These are phyloP conservation scores for Temnothorax unifasciatus DNA, from an alignment of 2,888 invertebrate genomes.

Conservation along the genomic window DNA sequence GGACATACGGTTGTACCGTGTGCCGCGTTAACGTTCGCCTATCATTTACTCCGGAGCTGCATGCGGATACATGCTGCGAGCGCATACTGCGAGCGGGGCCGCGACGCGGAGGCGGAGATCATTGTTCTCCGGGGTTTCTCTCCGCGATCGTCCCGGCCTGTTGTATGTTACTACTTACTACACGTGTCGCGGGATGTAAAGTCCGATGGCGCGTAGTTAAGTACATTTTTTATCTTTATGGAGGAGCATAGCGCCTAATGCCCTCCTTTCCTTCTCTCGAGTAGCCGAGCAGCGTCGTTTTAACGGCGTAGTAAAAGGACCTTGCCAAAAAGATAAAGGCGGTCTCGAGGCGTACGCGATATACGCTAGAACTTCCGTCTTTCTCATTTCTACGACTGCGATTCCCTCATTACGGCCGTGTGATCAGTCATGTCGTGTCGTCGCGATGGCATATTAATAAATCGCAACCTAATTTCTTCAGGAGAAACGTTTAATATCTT, in stretches of 20 bases:
- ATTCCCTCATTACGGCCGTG: conserved; percentile 1
- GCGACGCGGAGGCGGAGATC: neutral
- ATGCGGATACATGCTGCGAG: conserved; percentile 20
- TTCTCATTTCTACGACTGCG: neutral
- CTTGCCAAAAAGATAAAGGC: conserved; percentile 71
- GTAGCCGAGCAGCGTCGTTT: conserved; percentile 57
- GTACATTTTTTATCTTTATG: conserved; percentile 71
- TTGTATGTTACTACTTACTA: conserved; percentile 29
- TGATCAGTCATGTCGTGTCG: neutral
- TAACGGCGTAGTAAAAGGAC: conserved; percentile 70
- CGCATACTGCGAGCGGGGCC: neutral
- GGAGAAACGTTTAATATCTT: neutral
- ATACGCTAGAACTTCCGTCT: conserved; percentile 32
- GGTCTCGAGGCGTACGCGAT: conserved; percentile 41
- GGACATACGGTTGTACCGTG: neutral
- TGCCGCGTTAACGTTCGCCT: conserved; percentile 17
- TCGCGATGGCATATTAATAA: neutral
- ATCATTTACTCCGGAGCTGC: conserved; percentile 12
- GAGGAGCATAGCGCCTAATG: conserved; percentile 61
- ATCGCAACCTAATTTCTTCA: neutral
- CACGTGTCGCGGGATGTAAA: conserved; percentile 34
- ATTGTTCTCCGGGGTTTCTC: conserved; percentile 31
- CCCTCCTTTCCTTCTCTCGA: conserved; percentile 53
- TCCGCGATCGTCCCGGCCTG: neutral
- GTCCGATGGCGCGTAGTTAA: conserved; percentile 47